phyloP scores from a whole-genome alignment of 2,113 vertebrate species.

The Aythya baeri region DNA sequence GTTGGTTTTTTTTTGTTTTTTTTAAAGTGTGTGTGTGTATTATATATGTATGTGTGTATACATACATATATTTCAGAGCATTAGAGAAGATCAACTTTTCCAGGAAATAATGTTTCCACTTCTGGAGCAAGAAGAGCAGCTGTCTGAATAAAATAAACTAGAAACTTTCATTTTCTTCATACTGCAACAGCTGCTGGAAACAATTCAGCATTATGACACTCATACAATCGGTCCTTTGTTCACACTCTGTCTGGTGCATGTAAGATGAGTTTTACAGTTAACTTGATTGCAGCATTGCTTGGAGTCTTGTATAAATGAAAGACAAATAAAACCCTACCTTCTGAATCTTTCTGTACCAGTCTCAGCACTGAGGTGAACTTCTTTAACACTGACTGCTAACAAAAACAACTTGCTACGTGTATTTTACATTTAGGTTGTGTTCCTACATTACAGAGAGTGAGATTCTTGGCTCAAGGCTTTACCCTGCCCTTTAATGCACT shows the following conservation, averaged over 20 bases:
- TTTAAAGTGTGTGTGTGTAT: not conserved
- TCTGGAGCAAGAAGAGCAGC: not conserved
- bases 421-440: fast-evolving
- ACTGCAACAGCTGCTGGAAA: not conserved
- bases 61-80: not conserved
- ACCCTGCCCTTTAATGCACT: not conserved
- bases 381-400: not conserved
- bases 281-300: not conserved
- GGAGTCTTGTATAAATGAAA: fast-evolving
- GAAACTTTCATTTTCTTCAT: not conserved
- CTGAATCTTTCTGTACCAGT: not conserved
- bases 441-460: not conserved
- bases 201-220: fast-evolving
- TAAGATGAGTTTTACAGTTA: not conserved
- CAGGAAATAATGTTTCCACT: not conserved
- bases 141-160: not conserved
- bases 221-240: not conserved
- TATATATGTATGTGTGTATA: not conserved
- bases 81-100: not conserved
- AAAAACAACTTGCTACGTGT: not conserved
- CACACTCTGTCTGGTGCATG: not conserved
- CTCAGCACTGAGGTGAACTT: not conserved
- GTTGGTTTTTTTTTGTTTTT: too few species aligned
- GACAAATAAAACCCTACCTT: not conserved
- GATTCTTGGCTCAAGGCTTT: not conserved